A percentile compares a stretch with the other conserved stretches of the same genome.
Conservation (phyloP, 2,113 vertebrate species). For the Muntiacus muntjak region DNA sequence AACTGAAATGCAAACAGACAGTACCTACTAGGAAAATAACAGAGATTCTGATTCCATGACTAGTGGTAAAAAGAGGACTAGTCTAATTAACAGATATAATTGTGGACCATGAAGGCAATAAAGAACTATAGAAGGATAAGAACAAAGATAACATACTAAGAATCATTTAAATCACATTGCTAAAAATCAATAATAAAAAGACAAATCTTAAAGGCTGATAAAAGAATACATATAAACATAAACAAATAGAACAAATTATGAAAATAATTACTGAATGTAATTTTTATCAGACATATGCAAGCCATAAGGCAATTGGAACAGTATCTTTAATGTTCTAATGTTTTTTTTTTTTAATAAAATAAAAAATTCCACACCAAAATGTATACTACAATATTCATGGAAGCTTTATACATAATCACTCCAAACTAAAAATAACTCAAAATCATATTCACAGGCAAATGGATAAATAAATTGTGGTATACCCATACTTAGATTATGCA, state of each 20-base stretch:
- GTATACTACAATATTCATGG: not conserved
- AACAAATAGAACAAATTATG: not conserved
- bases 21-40: not conserved
- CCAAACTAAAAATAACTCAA: not conserved
- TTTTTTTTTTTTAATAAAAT: not conserved
- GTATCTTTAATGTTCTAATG: not conserved
- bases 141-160: not conserved
- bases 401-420: not conserved
- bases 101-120: not conserved
- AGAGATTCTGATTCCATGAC: not conserved
- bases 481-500: not conserved
- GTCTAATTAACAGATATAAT: not conserved
- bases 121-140: not conserved
- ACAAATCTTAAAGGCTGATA: not conserved
- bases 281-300: not conserved
- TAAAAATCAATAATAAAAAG: not conserved
- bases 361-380: not conserved
- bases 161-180: not conserved
- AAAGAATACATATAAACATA: not conserved
- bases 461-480: not conserved
- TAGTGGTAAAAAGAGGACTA: not conserved
- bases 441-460: not conserved
- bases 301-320: fast-evolving
- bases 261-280: not conserved
- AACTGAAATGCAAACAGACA: not conserved